A percentile compares a stretch with the other conserved stretches of the same genome.
phyloP scores from a whole-genome alignment of 2,113 vertebrate species.

The Eretmochelys imbricata region DNA sequence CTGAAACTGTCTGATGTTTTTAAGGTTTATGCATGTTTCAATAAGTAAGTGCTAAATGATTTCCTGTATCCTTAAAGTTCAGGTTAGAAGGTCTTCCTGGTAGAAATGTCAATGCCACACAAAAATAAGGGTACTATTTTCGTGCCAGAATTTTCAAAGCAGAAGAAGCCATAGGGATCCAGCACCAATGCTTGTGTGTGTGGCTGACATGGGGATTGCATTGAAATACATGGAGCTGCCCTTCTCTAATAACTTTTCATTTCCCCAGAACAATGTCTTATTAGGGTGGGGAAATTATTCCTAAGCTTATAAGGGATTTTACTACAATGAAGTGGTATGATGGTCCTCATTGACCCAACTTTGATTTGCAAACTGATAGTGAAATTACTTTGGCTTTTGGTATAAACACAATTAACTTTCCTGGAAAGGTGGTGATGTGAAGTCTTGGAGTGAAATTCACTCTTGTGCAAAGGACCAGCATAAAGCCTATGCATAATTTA shows the following conservation, averaged over 20 bases:
- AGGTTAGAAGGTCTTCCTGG: not conserved
- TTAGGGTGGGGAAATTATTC: constrained; percentile 57
- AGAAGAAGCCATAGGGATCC: constrained; percentile 3
- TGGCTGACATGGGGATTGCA: constrained; percentile 25
- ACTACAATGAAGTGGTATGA: constrained; percentile 41
- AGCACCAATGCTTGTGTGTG: not conserved
- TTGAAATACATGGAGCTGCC: constrained; percentile 31
- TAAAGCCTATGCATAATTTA: not conserved
- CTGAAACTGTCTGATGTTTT: constrained; percentile 42
- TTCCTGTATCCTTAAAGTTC: constrained; percentile 21
- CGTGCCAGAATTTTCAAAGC: not conserved
- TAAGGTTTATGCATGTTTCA: constrained; percentile 38
- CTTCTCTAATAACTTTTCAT: constrained; percentile 59
- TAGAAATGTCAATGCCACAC: not conserved
- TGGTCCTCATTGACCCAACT: constrained; percentile 65
- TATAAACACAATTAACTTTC: constrained; percentile 73
- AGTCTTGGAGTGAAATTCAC: not conserved
- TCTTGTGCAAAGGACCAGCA: constrained; percentile 2
- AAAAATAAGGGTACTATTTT: not conserved
- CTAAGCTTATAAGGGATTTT: constrained; percentile 40
- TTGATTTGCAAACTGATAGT: constrained; percentile 71
- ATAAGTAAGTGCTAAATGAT: constrained; percentile 59
- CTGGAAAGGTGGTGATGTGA: constrained; percentile 35
- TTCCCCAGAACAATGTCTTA: constrained; percentile 63
- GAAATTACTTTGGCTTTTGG: constrained; percentile 73